phyloP scores from a whole-genome alignment of 1,140 invertebrate species.

The Sycobia sp. region DNA sequence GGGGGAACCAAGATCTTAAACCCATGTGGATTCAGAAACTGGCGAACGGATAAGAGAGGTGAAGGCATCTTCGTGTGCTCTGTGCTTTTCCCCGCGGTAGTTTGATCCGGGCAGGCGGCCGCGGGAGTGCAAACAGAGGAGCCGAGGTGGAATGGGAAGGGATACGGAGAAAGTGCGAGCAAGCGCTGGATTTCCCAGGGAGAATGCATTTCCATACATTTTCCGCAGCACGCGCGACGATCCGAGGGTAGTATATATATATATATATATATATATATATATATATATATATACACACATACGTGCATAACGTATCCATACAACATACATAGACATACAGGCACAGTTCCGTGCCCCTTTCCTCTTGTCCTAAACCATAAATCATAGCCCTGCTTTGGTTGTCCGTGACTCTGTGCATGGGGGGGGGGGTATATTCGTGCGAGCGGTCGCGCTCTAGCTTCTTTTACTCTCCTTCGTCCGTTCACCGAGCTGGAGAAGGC shows the following conservation, averaged over 20 bases:
- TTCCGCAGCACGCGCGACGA: slow-evolving; percentile 11
- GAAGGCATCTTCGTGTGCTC: too few species aligned
- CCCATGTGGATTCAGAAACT: too few species aligned
- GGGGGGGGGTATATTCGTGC: too few species aligned
- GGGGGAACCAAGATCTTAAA: too few species aligned
- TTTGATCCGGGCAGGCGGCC: neutral
- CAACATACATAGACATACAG: too few species aligned
- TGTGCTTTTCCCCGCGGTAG: too few species aligned
- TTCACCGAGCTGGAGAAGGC: neutral
- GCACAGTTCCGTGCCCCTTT: too few species aligned
- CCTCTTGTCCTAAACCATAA: slow-evolving; percentile 33
- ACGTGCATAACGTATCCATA: too few species aligned
- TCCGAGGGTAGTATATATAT: neutral
- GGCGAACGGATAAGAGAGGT: too few species aligned
- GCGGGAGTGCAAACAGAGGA: neutral
- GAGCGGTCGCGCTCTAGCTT: neutral
- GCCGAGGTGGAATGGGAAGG: neutral
- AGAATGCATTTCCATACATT: slow-evolving; percentile 44
- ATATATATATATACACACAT: too few species aligned
- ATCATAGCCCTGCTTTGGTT: slow-evolving; percentile 33
- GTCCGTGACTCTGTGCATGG: neutral
- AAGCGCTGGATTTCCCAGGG: neutral
- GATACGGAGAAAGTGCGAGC: too few species aligned
- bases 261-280: neutral
- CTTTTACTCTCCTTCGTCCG: neutral